Conservation (phyloP, 2,888 invertebrate species). For the Dicycla oo region DNA sequence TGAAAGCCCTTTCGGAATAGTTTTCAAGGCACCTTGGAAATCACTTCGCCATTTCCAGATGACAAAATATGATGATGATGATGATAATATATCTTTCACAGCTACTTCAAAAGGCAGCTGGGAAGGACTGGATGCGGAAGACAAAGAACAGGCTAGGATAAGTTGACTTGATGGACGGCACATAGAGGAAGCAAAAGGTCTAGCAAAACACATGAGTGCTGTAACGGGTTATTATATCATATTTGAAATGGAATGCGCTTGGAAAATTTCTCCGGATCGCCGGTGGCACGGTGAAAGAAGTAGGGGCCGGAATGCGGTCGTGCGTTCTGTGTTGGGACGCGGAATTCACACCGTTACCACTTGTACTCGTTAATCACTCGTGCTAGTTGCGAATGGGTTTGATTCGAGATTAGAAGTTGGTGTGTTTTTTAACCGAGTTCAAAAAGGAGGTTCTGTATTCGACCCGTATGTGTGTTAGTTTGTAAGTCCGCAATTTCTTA, state of each 20-base stretch:
- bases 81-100: background rate
- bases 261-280: constrained; percentile 73
- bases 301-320: constrained; percentile 76
- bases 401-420: constrained; percentile 53
- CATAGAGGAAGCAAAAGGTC: constrained; percentile 50
- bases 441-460: too few species aligned
- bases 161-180: constrained; percentile 14
- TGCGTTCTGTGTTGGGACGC: constrained; percentile 62
- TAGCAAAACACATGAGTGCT: constrained; percentile 64
- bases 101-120: background rate
- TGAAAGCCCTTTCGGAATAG: too few species aligned
- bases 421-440: too few species aligned
- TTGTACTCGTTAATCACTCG: constrained; percentile 64
- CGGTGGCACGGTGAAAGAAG: constrained; percentile 74
- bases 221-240: constrained; percentile 73
- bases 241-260: constrained; percentile 76
- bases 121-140: constrained; percentile 7
- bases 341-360: constrained; percentile 69
- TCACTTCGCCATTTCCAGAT: background rate
- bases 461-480: too few species aligned
- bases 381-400: constrained; percentile 52
- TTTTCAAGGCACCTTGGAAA: background rate
- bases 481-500: too few species aligned
- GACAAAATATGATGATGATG: background rate
- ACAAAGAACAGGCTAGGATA: constrained; percentile 14